Evolutionary conservation across 2,888 invertebrate genomes (phyloP).

Genomic region (Sphaerophoria taeniata): DNA sequence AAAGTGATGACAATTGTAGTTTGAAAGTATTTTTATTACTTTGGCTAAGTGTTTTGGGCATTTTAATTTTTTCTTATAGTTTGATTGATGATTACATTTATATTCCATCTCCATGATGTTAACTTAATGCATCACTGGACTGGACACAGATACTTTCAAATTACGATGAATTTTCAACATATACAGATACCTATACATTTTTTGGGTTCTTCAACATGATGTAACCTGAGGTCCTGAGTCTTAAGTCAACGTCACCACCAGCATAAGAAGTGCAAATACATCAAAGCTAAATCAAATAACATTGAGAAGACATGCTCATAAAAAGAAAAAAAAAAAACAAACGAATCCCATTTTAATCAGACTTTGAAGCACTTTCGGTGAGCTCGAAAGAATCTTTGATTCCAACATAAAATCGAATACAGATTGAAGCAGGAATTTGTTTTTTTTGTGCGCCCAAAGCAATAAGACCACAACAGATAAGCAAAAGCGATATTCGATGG

Average conservation of each 20-base stretch:
- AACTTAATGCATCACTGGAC: too few species aligned
- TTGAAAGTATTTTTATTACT: too few species aligned
- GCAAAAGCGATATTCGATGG: conserved; percentile 49
- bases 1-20: conserved; percentile 8
- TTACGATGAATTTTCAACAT: too few species aligned
- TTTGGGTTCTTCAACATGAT: too few species aligned
- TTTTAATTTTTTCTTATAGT: too few species aligned
- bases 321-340: conserved; percentile 47
- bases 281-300: conserved; percentile 53
- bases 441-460: conserved; percentile 71
- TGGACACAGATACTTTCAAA: too few species aligned
- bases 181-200: too few species aligned
- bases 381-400: conserved; percentile 73
- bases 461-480: conserved; percentile 66
- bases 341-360: conserved; percentile 73
- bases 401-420: conserved; percentile 71
- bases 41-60: too few species aligned
- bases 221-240: too few species aligned
- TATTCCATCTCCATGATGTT: too few species aligned
- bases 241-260: background rate
- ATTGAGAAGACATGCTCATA: too few species aligned
- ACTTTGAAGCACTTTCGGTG: conserved; percentile 73
- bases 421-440: conserved; percentile 68
- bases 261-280: conserved; percentile 28
- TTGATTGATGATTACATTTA: too few species aligned